These are phyloP conservation scores for Propithecus deckenii DNA, from an alignment of 2,797 vertebrate genomes.

Conservation along the genomic window DNA sequence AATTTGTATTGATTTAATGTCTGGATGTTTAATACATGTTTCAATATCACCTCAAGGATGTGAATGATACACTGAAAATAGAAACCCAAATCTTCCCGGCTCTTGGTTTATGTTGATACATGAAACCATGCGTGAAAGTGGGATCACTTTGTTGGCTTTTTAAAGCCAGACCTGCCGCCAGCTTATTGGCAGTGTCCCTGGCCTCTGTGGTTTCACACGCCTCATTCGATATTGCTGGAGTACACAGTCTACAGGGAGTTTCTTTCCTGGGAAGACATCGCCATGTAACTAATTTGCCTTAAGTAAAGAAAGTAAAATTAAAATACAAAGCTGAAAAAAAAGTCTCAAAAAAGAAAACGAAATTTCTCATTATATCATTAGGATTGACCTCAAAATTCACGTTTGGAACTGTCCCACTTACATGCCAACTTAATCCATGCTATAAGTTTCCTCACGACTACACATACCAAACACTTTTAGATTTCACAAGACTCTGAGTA, in stretches of 20 bases:
- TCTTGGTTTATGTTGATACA: neutral
- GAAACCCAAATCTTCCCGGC: neutral
- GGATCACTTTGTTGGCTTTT: neutral
- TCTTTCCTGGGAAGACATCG: neutral
- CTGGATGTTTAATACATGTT: neutral
- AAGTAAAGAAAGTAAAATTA: neutral
- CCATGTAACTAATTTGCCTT: neutral
- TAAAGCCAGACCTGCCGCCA: neutral
- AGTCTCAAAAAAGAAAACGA: neutral
- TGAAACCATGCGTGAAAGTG: neutral
- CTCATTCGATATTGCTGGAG: neutral
- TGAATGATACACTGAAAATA: constrained; percentile 14
- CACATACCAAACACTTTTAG: neutral
- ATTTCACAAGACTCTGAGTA: neutral
- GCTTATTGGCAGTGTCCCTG: too few relatives aligned
- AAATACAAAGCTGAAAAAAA: neutral
- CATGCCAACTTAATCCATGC: neutral
- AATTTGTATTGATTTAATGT: neutral
- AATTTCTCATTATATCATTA: neutral
- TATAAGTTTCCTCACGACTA: neutral
- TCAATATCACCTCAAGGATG: neutral
- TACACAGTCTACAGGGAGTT: neutral
- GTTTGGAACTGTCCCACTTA: neutral
- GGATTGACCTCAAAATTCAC: neutral
- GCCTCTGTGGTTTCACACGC: neutral